Conservation (phyloP, 2,888 invertebrate species). For the Melieria omissa region DNA sequence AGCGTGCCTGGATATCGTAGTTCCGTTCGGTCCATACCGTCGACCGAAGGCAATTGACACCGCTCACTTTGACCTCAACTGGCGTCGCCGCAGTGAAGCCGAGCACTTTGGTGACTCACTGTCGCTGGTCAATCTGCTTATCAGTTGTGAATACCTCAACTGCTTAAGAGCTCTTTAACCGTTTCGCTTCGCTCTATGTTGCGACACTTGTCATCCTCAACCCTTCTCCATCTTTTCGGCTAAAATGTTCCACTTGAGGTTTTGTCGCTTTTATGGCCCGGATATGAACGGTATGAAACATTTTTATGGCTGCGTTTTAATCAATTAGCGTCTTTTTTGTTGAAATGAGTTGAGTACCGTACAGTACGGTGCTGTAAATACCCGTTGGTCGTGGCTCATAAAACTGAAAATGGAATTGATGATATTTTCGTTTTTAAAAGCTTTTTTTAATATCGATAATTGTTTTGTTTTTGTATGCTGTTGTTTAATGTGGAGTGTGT, state of each 20-base stretch:
- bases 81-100: no score
- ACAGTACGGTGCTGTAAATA: background rate
- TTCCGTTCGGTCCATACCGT: no score
- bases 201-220: constrained; percentile 28
- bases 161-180: no score
- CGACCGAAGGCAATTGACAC: no score
- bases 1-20: no score
- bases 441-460: constrained; percentile 12
- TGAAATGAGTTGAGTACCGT: constrained; percentile 10
- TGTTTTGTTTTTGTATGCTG: constrained; percentile 16
- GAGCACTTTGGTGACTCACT: constrained; percentile 14
- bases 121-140: constrained; percentile 28
- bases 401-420: constrained; percentile 15
- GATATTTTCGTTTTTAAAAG: constrained; percentile 23
- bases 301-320: constrained; percentile 18
- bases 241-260: background rate
- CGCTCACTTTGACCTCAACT: no score
- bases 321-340: constrained; percentile 14
- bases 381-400: constrained; percentile 7
- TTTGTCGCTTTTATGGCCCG: background rate
- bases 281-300: background rate
- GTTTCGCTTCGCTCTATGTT: constrained; percentile 3
- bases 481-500: constrained; percentile 11
- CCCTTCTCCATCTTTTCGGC: background rate
- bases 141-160: background rate